Evolutionary conservation across 2,113 vertebrate species (phyloP), one percentile per base, ranked within the genome.

Genomic region (Heterochromis multidens): DNA sequence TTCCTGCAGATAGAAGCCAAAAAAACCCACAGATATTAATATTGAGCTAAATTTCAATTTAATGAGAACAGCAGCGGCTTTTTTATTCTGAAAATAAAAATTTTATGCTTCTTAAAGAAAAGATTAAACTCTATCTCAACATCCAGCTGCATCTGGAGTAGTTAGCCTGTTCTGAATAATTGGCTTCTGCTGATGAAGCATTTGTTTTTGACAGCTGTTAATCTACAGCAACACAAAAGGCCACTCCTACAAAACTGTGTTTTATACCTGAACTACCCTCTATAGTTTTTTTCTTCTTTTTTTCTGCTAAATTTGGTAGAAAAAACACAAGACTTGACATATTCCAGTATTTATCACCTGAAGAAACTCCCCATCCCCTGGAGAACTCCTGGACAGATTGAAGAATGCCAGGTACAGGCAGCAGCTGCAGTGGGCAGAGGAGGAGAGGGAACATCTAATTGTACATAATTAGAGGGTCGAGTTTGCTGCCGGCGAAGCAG

Each of bases 361-460:
- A 33, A 57, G 40, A n/a, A n/a, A 59, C 14, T 70, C 49, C 21
- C 63, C 27, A 35, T 25, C n/a, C 79, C 90, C 78, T 60, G 58
- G 27, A 67, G 79, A 81, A 25, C 58, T 72, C 1, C 46, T 43
- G 86, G 80, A 88, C 86, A 78, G 7, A 58, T 6, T 94, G 87
- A 94, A 90, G 74, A 91, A 90, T 90, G 84, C 91, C 92, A 94
- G 94, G 92, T 91, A 88, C 88, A 62, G 61, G 74, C 87, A 19
- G 80, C 21, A 10, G 84, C 81, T 57, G 85, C 86, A 59, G 79
- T 14, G 25, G 46, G 81, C 43, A 43, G 85, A 70, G 35, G 77
- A 82, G 56, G 87, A 80, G 79, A 82, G 40, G 62, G 82, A 84
- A 80, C 77, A 33, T 76, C 83, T 93, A 94, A 95, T 93, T 56